Evolutionary conservation across 2,888 invertebrate genomes (phyloP).

Genomic region (Pachliopta kotzebuea): DNA sequence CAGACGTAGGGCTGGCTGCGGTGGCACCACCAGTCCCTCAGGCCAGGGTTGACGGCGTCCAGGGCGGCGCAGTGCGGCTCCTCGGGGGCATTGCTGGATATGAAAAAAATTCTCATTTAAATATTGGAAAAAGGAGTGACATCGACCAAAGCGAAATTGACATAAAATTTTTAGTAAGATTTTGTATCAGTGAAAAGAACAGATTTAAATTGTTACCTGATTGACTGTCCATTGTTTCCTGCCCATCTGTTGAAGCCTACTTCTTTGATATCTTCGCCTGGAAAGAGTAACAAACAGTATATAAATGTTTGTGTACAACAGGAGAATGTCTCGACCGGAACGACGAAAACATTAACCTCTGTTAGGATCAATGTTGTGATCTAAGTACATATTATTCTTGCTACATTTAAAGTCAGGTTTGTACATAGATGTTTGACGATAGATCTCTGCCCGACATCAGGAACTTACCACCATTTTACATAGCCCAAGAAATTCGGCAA

Average conservation of each 20-base stretch:
- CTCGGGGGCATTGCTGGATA: conserved; percentile 43
- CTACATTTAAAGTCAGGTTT: no score
- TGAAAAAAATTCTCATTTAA: neutral
- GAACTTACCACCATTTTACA: no score
- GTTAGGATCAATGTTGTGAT: no score
- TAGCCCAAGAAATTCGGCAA: no score
- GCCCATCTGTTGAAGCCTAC: conserved; percentile 56
- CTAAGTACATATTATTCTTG: no score
- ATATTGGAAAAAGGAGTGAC: neutral
- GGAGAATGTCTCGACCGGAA: no score
- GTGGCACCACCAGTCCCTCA: conserved; percentile 62
- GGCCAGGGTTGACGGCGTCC: conserved; percentile 55
- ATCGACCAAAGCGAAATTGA: neutral
- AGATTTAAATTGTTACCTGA: conserved; percentile 44
- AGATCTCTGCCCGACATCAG: no score
- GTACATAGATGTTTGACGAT: no score
- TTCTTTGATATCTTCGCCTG: conserved; percentile 56
- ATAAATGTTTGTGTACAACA: no score
- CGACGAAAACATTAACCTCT: no score
- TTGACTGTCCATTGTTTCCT: conserved; percentile 42
- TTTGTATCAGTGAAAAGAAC: no score
- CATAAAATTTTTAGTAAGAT: neutral
- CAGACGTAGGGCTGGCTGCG: conserved; percentile 57
- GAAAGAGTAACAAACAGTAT: conserved; percentile 24
- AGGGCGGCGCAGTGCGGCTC: conserved; percentile 65